Base-by-base conservation (phyloP, 2,113 vertebrate species). In the Bostrychus sinensis region DNA sequence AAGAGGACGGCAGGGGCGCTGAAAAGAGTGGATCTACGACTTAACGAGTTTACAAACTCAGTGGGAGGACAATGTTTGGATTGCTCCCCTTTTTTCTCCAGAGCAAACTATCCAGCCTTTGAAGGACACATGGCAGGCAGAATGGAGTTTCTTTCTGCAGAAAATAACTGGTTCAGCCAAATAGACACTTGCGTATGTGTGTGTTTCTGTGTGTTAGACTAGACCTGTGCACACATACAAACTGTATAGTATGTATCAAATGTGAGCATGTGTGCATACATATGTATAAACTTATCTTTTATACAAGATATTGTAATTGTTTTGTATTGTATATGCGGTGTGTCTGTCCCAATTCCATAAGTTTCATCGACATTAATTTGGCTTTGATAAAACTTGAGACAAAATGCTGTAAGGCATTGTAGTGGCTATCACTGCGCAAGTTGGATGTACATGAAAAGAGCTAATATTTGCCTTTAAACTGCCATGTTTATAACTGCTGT, bases 211-310 rank as follows among this genome's bases (percentile, higher is more conserved):
- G 85, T 86, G 81, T 83, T 90, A 90, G 87, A 84, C 71, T 89
- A 90, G 89, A 85, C 43, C 66, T 62, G 72, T 84, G 86, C 86
- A 82, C 85, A 85, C 87, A 86, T 85, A 83, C 80, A 75, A 76
- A 83, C 84, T 91, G 89, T 91, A 91, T 76, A 89, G 85, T 82
- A 79, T 87, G 87, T 90, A 89, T 86, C 85, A 66, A 86, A 87
- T 74, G 82, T 90, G 83, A 84, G 86, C 88, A 89, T 90, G 83
- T 85, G 88, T 85, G 85, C 80, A 67, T 83, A 89, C 85, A 89
- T 89, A 89, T 88, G 89, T 88, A 89, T 86, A 89, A 87, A 91
- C 85, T 82, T 91, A 89, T 91, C 89, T 91, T 91, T 91, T 91
- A 89, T 91, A 91, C 88, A 81, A 89, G 83, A 88, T 87, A 89